These are phyloP conservation scores for Bombus pyrosoma DNA, from an alignment of 1,140 invertebrate genomes.

Conservation along the genomic window DNA sequence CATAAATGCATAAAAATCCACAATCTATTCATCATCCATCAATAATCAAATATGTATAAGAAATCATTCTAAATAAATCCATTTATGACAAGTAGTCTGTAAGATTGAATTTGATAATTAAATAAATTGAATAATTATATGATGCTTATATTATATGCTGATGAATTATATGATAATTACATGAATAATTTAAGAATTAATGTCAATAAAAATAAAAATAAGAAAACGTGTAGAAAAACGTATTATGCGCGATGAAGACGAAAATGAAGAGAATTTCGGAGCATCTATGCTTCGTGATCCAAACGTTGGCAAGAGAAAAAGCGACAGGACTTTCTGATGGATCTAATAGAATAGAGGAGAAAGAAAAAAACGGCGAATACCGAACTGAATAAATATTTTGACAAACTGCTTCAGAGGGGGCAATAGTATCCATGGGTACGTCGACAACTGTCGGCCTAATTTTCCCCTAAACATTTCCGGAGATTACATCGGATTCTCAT, in stretches of 20 bases:
- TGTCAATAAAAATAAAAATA: not conserved
- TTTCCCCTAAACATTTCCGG: slow-evolving; percentile 81
- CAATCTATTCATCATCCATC: no score
- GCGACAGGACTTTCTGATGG: not conserved
- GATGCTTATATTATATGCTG: no score
- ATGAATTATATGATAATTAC: no score
- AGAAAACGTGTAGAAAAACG: not conserved
- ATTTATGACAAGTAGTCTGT: no score
- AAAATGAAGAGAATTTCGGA: not conserved
- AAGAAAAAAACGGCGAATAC: slow-evolving; percentile 45
- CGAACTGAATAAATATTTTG: slow-evolving; percentile 77
- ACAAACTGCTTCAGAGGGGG: slow-evolving; percentile 66
- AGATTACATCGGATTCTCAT: slow-evolving; percentile 81
- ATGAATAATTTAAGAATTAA: no score
- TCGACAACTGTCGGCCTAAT: slow-evolving; percentile 81
- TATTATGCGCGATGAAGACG: not conserved
- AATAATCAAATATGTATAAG: no score
- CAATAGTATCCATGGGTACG: slow-evolving; percentile 70
- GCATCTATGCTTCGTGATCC: not conserved
- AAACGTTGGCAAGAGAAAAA: not conserved
- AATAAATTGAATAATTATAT: no score
- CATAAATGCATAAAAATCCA: no score
- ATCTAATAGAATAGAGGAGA: slow-evolving; percentile 24
- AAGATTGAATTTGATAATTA: no score
- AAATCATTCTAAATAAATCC: no score